Base-by-base conservation (phyloP, 2,888 invertebrate genomes). In the Ochropleura leucogaster region DNA sequence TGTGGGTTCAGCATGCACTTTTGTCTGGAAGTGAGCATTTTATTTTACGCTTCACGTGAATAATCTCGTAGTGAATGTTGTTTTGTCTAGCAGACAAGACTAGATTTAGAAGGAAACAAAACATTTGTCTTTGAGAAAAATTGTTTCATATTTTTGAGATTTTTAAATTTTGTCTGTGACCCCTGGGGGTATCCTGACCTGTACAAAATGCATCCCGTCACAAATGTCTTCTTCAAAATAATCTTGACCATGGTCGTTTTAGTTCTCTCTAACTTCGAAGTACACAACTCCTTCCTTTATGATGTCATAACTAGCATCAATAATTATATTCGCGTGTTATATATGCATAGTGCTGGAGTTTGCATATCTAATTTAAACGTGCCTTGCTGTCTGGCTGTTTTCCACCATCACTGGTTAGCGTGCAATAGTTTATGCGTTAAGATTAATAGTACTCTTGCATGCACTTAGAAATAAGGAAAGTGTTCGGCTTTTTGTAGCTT, bases 351-450 rank as follows among this genome's bases (percentile, higher is more conserved):
- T 78, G 66, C 69, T 72, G 66, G 81, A 66, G 70, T 83, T 79
- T 75, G 70, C 71, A 77, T 79, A 76, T 78, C 78, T 73, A 81
- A 78, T 68, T 80, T 76, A 75, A 57, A 69, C 42, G 72, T 83
- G 83, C 77, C 82, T 85, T 82, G 80, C 42, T 72, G 68, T 49
- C 46, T 65, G 49, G 40, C 40, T 6, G n/a, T 68, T 67, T 63
- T 60, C 47, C 44, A 59, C 12, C 55, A 44, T 12, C 18, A 47
- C 12, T 10, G 20, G 51, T 42, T 63, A 46, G 57, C 55, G 30
- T 72, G 71, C 47, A 72, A 73, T 63, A 77, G 42, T 72, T 42
- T 82, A 66, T 60, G 42, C 68, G 66, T 77, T 18, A 44, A 69
- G 62, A 82, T 80, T 72, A 72, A 65, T 70, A 7, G 20, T 30